Evolutionary conservation across 2,888 invertebrate species (phyloP).

Genomic region (Pollenia angustigena): DNA sequence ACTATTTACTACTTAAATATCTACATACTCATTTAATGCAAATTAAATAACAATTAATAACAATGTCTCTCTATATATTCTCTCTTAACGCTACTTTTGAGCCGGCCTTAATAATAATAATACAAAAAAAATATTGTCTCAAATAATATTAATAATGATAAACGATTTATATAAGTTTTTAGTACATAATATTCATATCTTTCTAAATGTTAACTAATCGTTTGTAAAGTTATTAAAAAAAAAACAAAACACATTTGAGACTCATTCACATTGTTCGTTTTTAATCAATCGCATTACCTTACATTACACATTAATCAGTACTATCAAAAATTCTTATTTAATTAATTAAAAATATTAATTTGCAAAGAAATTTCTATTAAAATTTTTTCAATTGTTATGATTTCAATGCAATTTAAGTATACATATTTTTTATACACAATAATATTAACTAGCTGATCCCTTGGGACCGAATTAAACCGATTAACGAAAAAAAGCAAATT

Average conservation of each 20-base stretch:
- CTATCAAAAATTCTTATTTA: too few relatives aligned
- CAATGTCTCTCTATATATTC: conserved; percentile 60
- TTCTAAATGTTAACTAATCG: conserved; percentile 37
- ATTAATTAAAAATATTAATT: too few relatives aligned
- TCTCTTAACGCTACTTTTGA: conserved; percentile 80
- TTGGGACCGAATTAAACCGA: too few relatives aligned
- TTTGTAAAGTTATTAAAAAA: conserved; percentile 23
- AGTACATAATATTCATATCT: conserved; percentile 71
- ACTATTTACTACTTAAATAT: not conserved
- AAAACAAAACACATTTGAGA: not conserved
- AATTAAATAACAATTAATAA: conserved; percentile 44
- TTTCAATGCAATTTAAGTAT: too few relatives aligned
- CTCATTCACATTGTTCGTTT: not conserved
- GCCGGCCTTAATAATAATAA: conserved; percentile 78
- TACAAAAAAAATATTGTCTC: conserved; percentile 8
- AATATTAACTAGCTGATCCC: too few relatives aligned
- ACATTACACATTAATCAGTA: too few relatives aligned
- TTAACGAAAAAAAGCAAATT: too few relatives aligned
- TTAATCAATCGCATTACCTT: too few relatives aligned
- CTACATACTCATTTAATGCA: conserved; percentile 49
- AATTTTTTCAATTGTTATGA: too few relatives aligned
- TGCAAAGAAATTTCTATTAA: too few relatives aligned
- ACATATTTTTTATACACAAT: too few relatives aligned
- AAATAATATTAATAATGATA: conserved; percentile 15
- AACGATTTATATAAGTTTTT: conserved; percentile 76